These are phyloP conservation scores for Zaprionus davidi DNA, from an alignment of 1,140 invertebrate species.

Conservation along the genomic window DNA sequence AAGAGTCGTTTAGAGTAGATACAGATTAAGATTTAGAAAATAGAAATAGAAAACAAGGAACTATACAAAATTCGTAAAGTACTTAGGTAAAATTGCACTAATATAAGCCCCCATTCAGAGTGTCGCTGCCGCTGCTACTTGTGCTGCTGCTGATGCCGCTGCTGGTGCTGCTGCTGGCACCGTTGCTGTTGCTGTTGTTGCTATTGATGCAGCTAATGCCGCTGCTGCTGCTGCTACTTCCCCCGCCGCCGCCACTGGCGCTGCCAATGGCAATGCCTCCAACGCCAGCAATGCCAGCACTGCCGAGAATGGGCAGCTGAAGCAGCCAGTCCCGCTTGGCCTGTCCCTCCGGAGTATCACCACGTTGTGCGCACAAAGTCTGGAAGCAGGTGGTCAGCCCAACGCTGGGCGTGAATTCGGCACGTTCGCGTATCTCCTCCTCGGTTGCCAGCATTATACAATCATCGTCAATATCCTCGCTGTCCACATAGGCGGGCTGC, in stretches of 20 bases:
- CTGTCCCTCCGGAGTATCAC: conserved; percentile 65
- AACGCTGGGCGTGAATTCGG: conserved; percentile 76
- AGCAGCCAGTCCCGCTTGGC: conserved; percentile 73
- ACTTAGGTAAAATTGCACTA: conserved; percentile 77
- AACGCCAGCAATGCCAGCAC: not conserved
- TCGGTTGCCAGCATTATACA: conserved; percentile 79
- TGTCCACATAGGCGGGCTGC: conserved; percentile 59
- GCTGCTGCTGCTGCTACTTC: conserved; percentile 20
- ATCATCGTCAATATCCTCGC: conserved; percentile 75
- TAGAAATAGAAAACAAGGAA: conserved; percentile 74
- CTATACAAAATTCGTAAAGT: conserved; percentile 82
- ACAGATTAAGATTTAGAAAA: conserved; percentile 67
- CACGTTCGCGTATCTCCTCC: conserved; percentile 70
- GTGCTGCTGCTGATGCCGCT: conserved; percentile 38
- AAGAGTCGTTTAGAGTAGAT: conserved; percentile 41
- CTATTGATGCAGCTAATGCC: conserved; percentile 2
- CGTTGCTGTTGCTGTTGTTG: conserved; percentile 6
- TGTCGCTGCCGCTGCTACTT: conserved; percentile 46
- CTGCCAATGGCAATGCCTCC: conserved; percentile 5
- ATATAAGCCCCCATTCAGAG: conserved; percentile 65
- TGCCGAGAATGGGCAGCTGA: conserved; percentile 49
- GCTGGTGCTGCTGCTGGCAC: not conserved
- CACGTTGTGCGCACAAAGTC: conserved; percentile 61
- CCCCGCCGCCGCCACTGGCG: not conserved
- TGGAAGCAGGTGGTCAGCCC: conserved; percentile 76